These are phyloP conservation scores for Calidris pugnax DNA, from an alignment of 2,113 vertebrate genomes.

Conservation along the genomic window DNA sequence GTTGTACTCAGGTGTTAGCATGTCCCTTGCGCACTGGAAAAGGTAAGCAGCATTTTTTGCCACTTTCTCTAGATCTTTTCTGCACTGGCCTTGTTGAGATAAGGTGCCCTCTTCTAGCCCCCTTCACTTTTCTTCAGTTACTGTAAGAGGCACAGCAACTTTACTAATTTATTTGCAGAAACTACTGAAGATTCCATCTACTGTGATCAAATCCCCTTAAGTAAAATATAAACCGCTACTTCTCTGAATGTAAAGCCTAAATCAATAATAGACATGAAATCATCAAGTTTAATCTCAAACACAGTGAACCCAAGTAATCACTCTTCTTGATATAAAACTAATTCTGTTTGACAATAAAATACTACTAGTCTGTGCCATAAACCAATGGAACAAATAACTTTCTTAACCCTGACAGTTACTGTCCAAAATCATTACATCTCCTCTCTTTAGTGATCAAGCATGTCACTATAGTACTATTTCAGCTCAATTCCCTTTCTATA, in stretches of 20 bases:
- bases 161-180: constrained; percentile 56
- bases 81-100: not conserved
- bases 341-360: constrained; percentile 69
- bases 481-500: not conserved
- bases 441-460: constrained; percentile 10
- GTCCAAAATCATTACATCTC: constrained; percentile 55
- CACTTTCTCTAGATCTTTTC: not conserved
- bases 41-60: not conserved
- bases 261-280: constrained; percentile 73
- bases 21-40: not conserved
- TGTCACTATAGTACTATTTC: not conserved
- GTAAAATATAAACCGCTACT: constrained; percentile 61
- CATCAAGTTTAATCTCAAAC: constrained; percentile 70
- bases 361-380: constrained; percentile 53
- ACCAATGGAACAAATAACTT: constrained; percentile 66
- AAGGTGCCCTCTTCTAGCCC: not conserved
- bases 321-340: constrained; percentile 71
- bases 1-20: fast-evolving
- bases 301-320: constrained; percentile 51
- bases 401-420: constrained; percentile 58
- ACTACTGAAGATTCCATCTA: constrained; percentile 38
- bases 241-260: constrained; percentile 58
- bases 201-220: constrained; percentile 64
- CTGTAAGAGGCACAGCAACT: constrained; percentile 14
- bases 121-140: not conserved